Base-by-base conservation (phyloP, 1,140 invertebrate species). In the Dendrolimus kikuchii region DNA sequence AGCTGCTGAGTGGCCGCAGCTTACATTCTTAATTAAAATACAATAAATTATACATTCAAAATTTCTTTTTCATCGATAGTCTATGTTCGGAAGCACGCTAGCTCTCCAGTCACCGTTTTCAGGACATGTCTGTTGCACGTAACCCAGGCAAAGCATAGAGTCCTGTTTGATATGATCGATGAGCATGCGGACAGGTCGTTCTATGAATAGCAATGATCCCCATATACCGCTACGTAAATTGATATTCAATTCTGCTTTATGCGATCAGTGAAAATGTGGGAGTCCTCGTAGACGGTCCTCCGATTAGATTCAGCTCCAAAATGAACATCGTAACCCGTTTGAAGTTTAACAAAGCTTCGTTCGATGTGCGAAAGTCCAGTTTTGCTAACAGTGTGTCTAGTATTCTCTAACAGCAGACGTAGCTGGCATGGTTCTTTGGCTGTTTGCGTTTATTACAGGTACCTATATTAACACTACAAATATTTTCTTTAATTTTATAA, bases 191-290 rank as follows among this genome's bases (percentile, higher is more conserved):
- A 54, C 65, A 69, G 45, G 42, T 54, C 68, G 71, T 64, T 67
- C 71, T 69, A 60, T 74, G 81, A 77, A 85, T 83, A 60, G 60
- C 71, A 81, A 85, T 77, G 66, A 51, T 63, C 54, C 49, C 47
- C 52, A 61, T 60, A 64, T 80, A 86, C 82, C 82, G 82, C 82
- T 86, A 86, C 59, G 67, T 64, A 78, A 83, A 80, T 86, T 86
- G 76, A 81, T 72, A 86, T 86, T 84, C 82, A 71, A 74, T 72
- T 76, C 55, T 61, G 66, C 64, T 55, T 66, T 64, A 58, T 53
- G 46, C 64, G 66, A 67, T 57, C 77, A 84, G 81, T 83, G 79
- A 86, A 82, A 86, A 83, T 86, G 82, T 77, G 73, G 69, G 62
- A 74, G 70, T 74, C 69, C 63, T 81, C 59, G 60, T 57, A 57